phyloP scores from a whole-genome alignment of 1,140 invertebrate species.

The Drosophila sucinea region DNA sequence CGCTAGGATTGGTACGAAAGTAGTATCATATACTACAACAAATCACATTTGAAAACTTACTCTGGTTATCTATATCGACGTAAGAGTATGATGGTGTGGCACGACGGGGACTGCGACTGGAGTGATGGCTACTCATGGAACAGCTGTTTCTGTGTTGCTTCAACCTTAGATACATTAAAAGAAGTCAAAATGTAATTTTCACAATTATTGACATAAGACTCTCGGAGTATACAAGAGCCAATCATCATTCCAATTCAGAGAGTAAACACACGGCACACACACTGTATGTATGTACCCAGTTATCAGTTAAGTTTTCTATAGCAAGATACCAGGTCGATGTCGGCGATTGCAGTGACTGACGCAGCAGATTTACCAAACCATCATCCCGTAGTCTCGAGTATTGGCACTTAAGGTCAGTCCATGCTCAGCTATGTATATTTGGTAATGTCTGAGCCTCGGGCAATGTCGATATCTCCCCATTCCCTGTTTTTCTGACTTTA shows the following conservation, averaged over 20 bases:
- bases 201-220: constrained; percentile 1
- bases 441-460: constrained; percentile 13
- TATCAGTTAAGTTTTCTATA: constrained; percentile 1
- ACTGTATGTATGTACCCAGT: neutral
- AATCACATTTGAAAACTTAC: neutral
- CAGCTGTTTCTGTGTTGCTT: neutral
- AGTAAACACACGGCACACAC: constrained; percentile 1
- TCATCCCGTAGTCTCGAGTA: neutral
- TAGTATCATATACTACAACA: neutral
- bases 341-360: neutral
- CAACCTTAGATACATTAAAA: neutral
- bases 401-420: no score
- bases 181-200: neutral
- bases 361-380: neutral
- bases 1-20: neutral
- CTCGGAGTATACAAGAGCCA: neutral
- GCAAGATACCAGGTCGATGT: neutral
- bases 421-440: no score
- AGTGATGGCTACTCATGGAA: neutral
- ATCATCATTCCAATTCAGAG: constrained; percentile 8
- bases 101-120: neutral
- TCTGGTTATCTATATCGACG: neutral
- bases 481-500: neutral
- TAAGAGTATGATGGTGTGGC: neutral
- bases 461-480: constrained; percentile 7